phyloP scores from a whole-genome alignment of 2,113 vertebrate species.

The Siniperca chuatsi region DNA sequence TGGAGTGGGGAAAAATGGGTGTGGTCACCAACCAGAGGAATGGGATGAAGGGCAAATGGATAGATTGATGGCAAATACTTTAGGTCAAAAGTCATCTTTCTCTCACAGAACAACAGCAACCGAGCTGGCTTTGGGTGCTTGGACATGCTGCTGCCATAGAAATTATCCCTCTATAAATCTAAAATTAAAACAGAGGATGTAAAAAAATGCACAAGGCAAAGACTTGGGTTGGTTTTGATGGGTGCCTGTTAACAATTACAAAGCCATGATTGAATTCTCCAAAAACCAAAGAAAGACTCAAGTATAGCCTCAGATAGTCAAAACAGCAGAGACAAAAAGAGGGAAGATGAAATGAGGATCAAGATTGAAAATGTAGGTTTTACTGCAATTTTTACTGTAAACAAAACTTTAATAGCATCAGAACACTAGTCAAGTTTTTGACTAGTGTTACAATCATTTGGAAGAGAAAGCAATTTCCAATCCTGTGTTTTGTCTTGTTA shows the following conservation, averaged over 20 bases:
- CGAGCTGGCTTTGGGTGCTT: constrained; percentile 58
- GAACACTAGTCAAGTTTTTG: neutral
- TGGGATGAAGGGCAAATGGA: constrained; percentile 58
- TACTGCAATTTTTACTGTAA: neutral
- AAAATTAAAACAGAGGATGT: constrained; percentile 75
- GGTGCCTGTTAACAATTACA: constrained; percentile 79
- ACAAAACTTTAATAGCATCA: neutral
- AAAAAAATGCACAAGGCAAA: constrained; percentile 66
- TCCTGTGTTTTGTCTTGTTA: neutral
- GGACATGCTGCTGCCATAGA: constrained; percentile 61
- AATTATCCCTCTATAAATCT: constrained; percentile 75
- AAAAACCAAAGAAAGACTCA: constrained; percentile 73
- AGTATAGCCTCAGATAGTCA: constrained; percentile 42
- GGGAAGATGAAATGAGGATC: too few species aligned
- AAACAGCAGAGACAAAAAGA: too few species aligned
- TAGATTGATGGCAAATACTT: constrained; percentile 63
- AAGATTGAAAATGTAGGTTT: neutral
- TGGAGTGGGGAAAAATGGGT: constrained; percentile 41
- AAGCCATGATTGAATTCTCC: constrained; percentile 74
- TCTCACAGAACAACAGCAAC: constrained; percentile 57
- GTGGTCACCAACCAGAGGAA: constrained; percentile 59
- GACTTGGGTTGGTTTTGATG: constrained; percentile 67
- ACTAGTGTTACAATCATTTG: neutral
- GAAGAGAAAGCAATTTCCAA: neutral
- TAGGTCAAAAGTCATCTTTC: constrained; percentile 66